phyloP scores from a whole-genome alignment of 2,797 vertebrate genomes.

The Buphagus erythrorhynchus region DNA sequence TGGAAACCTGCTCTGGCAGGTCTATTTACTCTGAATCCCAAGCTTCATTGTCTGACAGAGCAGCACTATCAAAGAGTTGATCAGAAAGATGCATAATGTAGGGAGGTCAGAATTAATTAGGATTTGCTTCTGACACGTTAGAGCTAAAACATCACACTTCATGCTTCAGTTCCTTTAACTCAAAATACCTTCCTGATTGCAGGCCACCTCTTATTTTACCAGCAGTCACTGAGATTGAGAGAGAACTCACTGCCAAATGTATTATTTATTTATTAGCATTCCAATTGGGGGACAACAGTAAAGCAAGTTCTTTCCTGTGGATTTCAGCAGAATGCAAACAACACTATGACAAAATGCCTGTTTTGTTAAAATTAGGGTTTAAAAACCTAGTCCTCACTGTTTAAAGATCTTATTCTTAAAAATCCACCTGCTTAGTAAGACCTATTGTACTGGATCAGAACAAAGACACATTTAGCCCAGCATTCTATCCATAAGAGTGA shows the following conservation, averaged over 20 bases:
- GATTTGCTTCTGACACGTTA: background rate
- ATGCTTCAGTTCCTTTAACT: background rate
- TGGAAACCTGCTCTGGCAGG: background rate
- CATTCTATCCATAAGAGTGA: background rate
- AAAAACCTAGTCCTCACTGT: background rate
- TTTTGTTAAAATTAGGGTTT: background rate
- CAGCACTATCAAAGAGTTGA: background rate
- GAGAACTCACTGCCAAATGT: background rate
- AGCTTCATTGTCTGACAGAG: background rate
- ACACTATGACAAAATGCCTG: background rate
- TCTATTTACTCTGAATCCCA: background rate
- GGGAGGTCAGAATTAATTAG: constrained; percentile 30
- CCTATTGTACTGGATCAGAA: background rate
- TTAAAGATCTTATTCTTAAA: background rate
- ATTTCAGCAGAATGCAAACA: constrained; percentile 7
- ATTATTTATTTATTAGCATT: background rate
- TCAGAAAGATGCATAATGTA: background rate
- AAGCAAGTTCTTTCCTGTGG: background rate
- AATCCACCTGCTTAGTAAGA: background rate
- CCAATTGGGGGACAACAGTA: background rate
- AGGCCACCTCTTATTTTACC: constrained; percentile 14
- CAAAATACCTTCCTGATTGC: constrained; percentile 14
- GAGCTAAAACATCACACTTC: background rate
- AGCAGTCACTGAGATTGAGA: background rate
- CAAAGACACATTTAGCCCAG: background rate